A percentile compares a stretch with the other conserved stretches of the same genome.
phyloP scores from a whole-genome alignment of 2,888 invertebrate genomes.

The Cancer borealis region DNA sequence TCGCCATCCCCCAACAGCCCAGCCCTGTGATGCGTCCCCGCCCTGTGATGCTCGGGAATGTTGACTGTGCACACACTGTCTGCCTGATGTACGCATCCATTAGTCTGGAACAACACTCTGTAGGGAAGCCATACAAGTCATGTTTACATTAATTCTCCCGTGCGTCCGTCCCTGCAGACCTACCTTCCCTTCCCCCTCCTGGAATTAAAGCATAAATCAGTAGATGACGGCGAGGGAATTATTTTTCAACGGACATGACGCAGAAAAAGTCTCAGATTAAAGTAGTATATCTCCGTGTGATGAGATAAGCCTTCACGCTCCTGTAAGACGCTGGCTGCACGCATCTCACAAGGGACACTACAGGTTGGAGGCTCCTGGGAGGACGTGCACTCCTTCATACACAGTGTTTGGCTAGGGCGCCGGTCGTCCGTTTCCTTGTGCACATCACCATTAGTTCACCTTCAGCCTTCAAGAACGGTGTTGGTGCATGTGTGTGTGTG shows the following conservation, averaged over 20 bases:
- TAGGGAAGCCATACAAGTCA: conserved; percentile 31
- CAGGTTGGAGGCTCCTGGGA: background rate
- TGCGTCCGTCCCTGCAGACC: conserved; percentile 3
- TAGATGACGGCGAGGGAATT: background rate
- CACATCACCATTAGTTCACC: background rate
- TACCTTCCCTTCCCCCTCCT: background rate
- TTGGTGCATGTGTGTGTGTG: background rate
- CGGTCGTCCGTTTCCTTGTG: background rate
- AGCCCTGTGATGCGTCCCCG: background rate
- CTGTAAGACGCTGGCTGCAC: background rate
- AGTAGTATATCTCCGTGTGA: background rate
- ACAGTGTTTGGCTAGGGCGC: background rate
- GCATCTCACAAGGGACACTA: background rate
- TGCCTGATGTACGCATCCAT: conserved; percentile 38
- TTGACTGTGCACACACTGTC: conserved; percentile 36
- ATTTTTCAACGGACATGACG: background rate
- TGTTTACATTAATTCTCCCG: background rate
- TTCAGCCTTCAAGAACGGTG: background rate
- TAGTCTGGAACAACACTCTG: conserved; percentile 45
- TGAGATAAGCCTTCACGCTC: background rate
- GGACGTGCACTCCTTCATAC: background rate
- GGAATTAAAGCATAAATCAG: conserved; percentile 16
- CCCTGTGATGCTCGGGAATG: background rate
- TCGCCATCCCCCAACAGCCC: background rate
- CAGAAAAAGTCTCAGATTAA: conserved; percentile 24